A percentile compares a stretch with the other conserved stretches of the same genome.
Evolutionary conservation across 2,113 vertebrate species (phyloP).

Genomic region (Paralichthys olivaceus): DNA sequence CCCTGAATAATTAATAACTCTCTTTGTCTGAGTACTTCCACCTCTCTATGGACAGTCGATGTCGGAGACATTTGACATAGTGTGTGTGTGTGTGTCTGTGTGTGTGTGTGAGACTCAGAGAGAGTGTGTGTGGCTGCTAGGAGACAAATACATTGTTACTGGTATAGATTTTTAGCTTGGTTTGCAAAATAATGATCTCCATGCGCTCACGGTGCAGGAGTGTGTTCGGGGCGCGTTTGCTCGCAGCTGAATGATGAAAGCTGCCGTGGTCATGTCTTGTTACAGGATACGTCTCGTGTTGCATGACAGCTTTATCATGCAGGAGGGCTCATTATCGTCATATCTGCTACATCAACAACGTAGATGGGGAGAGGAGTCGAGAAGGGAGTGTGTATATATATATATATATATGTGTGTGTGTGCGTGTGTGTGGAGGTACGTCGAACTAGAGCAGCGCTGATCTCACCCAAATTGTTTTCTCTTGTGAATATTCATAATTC

Average conservation of each 20-base stretch:
- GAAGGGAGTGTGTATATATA: not conserved
- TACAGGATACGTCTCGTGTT: slow-evolving; percentile 24
- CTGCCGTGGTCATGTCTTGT: slow-evolving; percentile 10
- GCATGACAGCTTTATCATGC: slow-evolving; percentile 19
- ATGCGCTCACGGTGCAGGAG: slow-evolving; percentile 28
- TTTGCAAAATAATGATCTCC: slow-evolving; percentile 58
- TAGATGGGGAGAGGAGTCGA: not conserved
- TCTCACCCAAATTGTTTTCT: slow-evolving; percentile 1
- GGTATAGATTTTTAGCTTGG: slow-evolving; percentile 52
- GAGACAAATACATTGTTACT: slow-evolving; percentile 35
- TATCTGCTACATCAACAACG: slow-evolving; percentile 27
- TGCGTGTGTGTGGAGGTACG: not conserved
- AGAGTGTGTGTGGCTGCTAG: not conserved
- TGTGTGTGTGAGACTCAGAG: not conserved
- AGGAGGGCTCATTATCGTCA: slow-evolving; percentile 32
- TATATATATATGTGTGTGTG: not conserved
- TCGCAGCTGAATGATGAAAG: slow-evolving; percentile 53
- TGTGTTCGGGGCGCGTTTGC: slow-evolving; percentile 21
- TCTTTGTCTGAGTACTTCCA: slow-evolving; percentile 80
- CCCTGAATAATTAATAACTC: slow-evolving; percentile 83
- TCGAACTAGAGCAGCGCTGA: not conserved
- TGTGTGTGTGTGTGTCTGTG: slow-evolving; percentile 27
- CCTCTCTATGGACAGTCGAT: slow-evolving; percentile 69
- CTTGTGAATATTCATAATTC: not conserved
- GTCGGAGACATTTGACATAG: slow-evolving; percentile 49